A percentile compares a stretch with the other conserved stretches of the same genome.
phyloP scores from a whole-genome alignment of 2,888 invertebrate species.

The Chymomyza fuscimana region DNA sequence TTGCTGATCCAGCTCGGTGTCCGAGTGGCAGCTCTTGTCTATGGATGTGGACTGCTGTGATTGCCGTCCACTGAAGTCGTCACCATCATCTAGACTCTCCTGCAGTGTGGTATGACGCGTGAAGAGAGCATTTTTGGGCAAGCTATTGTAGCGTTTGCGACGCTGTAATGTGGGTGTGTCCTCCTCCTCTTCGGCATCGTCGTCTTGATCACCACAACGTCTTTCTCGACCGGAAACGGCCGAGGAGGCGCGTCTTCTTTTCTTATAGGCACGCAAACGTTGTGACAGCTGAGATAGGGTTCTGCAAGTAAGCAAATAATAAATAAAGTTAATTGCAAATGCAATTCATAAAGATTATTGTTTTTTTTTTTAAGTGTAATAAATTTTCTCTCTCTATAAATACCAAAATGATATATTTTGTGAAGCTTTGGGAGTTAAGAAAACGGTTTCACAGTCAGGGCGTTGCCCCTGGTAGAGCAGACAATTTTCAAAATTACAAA shows the following conservation, averaged over 20 bases:
- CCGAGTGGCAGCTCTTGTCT: conserved; percentile 51
- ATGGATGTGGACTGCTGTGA: not conserved
- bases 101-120: conserved; percentile 50
- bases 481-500: no score
- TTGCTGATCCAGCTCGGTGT: conserved; percentile 58
- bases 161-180: conserved; percentile 54
- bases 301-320: conserved; percentile 44
- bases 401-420: no score
- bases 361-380: no score
- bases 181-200: conserved; percentile 49
- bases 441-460: no score
- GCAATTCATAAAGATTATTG: no score
- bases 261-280: conserved; percentile 57
- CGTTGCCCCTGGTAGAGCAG: no score
- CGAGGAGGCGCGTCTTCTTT: conserved; percentile 73
- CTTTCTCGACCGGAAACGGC: conserved; percentile 58
- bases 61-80: conserved; percentile 8
- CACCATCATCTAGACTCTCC: conserved; percentile 39
- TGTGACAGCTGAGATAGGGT: conserved; percentile 68
- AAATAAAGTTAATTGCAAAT: not conserved
- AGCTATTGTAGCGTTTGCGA: conserved; percentile 75
- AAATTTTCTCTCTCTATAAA: no score
- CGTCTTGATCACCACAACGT: conserved; percentile 45
- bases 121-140: conserved; percentile 74
- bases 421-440: no score